Evolutionary conservation across 1,140 invertebrate species (phyloP).

Genomic region (Pectinophora gossypiella): DNA sequence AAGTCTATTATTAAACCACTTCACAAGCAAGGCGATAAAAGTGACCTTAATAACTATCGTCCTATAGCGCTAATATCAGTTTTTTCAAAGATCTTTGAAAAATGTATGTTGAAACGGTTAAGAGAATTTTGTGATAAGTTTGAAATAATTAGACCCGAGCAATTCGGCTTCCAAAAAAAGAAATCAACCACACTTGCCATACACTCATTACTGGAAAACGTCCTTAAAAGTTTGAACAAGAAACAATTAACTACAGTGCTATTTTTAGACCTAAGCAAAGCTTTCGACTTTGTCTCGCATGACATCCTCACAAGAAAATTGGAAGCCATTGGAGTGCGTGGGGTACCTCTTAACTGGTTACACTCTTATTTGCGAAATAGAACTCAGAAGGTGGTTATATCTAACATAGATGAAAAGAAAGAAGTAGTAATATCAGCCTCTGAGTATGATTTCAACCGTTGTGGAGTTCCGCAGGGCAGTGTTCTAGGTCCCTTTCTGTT

Average conservation of each 20-base stretch:
- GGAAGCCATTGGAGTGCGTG: background rate
- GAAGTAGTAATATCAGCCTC: background rate
- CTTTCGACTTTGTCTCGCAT: background rate
- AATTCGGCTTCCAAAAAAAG: background rate
- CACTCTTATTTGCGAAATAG: background rate
- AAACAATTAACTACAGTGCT: background rate
- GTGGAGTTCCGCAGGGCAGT: background rate
- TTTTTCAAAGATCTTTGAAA: conserved; percentile 5
- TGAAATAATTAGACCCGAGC: background rate
- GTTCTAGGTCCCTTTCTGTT: background rate
- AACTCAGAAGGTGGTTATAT: background rate
- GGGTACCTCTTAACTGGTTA: background rate
- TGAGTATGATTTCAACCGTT: background rate
- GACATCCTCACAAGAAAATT: background rate
- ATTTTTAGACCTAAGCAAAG: background rate
- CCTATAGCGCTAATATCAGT: background rate
- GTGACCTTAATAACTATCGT: background rate
- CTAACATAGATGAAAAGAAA: background rate
- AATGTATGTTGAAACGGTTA: background rate
- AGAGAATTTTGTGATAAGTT: background rate
- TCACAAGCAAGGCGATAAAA: background rate
- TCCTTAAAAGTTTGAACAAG: background rate
- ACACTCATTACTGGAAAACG: background rate
- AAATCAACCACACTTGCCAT: background rate
- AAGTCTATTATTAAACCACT: background rate